These are phyloP conservation scores for Poeciliopsis turneri DNA, from an alignment of 2,797 vertebrate genomes.

Conservation along the genomic window DNA sequence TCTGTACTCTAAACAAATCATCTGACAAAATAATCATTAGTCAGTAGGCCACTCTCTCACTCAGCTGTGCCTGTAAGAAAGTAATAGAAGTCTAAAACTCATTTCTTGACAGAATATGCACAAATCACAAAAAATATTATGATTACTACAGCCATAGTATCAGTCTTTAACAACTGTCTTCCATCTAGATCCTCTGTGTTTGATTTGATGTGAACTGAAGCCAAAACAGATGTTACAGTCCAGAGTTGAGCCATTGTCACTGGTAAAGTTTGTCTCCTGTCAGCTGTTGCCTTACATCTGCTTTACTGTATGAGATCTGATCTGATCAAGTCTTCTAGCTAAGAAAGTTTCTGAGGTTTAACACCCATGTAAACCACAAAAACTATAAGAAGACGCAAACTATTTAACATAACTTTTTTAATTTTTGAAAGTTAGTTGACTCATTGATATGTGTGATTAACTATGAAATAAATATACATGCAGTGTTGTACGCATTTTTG, in stretches of 20 bases:
- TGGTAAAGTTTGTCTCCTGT: neutral
- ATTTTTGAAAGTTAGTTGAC: neutral
- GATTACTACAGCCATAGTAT: neutral
- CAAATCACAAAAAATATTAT: neutral
- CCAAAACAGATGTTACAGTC: neutral
- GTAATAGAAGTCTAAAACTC: neutral
- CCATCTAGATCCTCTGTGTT: neutral
- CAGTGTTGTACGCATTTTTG: neutral
- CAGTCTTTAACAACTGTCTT: neutral
- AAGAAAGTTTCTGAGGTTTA: neutral
- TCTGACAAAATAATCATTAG: neutral
- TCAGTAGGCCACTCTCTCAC: neutral
- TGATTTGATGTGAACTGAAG: neutral
- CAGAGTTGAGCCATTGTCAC: neutral
- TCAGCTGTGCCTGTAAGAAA: neutral
- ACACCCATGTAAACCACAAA: neutral
- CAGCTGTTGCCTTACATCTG: neutral
- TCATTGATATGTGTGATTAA: neutral
- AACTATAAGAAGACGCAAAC: neutral
- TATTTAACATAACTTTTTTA: conserved; percentile 5
- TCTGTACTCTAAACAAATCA: neutral
- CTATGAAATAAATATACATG: neutral
- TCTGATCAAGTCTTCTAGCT: neutral
- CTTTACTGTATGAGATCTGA: neutral
- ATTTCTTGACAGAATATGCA: neutral